Conservation (phyloP, 2,888 invertebrate genomes). For the Nomada ruficornis region DNA sequence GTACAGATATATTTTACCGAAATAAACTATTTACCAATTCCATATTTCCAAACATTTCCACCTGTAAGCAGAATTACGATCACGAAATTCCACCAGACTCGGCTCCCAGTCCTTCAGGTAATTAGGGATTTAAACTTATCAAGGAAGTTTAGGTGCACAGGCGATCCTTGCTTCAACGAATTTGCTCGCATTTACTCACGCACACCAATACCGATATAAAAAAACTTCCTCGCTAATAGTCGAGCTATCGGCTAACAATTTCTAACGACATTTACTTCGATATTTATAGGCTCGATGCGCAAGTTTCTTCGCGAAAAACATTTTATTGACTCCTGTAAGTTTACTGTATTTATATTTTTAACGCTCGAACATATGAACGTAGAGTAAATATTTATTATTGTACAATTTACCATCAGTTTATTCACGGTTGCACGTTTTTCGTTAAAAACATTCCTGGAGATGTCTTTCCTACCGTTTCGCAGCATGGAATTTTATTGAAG, state of each 20-base stretch:
- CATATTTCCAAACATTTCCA: constrained; percentile 7
- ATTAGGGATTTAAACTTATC: constrained; percentile 11
- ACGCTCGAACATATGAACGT: too few relatives aligned
- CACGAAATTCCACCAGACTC: not conserved
- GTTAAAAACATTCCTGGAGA: too few relatives aligned
- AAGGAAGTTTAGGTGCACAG: not conserved
- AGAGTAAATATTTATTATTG: too few relatives aligned
- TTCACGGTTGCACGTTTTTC: too few relatives aligned
- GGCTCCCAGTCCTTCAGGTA: not conserved
- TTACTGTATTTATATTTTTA: too few relatives aligned
- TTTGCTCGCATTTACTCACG: not conserved
- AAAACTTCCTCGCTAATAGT: not conserved
- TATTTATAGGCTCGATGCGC: constrained; percentile 29
- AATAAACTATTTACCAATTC: not conserved
- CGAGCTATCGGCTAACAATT: not conserved
- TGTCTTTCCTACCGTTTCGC: too few relatives aligned
- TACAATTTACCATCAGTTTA: constrained; percentile 26
- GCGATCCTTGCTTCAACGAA: not conserved
- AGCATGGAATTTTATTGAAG: too few relatives aligned
- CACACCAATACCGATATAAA: not conserved
- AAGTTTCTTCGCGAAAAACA: too few relatives aligned
- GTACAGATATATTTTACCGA: not conserved
- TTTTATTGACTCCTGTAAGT: too few relatives aligned
- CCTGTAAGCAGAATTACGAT: constrained; percentile 1
- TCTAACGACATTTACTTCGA: constrained; percentile 31